Conservation (phyloP, 2,113 vertebrate genomes). For the Toxostoma redivivum region DNA sequence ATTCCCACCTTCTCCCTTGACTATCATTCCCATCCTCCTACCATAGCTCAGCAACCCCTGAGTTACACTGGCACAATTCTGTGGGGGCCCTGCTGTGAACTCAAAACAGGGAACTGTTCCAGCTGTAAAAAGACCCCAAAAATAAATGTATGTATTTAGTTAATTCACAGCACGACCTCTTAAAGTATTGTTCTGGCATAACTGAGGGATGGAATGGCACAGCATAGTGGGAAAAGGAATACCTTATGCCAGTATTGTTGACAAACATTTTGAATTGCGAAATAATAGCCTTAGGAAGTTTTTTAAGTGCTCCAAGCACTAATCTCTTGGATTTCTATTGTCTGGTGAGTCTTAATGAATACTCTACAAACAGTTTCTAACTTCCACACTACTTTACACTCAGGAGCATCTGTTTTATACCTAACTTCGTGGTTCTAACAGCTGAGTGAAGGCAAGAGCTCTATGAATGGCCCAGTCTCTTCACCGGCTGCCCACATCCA, state of each 20-base stretch:
- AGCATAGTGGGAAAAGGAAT: not conserved
- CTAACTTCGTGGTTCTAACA: not conserved
- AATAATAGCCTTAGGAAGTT: not conserved
- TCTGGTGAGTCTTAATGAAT: not conserved
- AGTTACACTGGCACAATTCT: not conserved
- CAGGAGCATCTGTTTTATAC: not conserved
- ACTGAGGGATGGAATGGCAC: not conserved
- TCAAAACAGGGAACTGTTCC: not conserved
- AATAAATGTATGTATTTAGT: constrained; percentile 31
- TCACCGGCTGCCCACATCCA: not conserved
- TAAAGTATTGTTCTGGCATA: constrained; percentile 36
- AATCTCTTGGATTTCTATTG: not conserved
- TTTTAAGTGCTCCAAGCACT: not conserved
- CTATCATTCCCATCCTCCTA: not conserved
- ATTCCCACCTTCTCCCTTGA: not conserved
- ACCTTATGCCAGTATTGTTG: constrained; percentile 35
- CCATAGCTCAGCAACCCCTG: not conserved
- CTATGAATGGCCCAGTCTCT: not conserved
- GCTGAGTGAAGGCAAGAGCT: not conserved
- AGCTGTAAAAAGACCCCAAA: not conserved
- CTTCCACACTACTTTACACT: not conserved
- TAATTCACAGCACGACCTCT: constrained; percentile 36
- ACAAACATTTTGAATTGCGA: constrained; percentile 12
- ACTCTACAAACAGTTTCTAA: not conserved
- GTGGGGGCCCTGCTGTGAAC: not conserved